Percentiles rank a stretch among this genome's conserved stretches.
Conservation (phyloP, 2,797 vertebrate species). For the Ataeniobius toweri region DNA sequence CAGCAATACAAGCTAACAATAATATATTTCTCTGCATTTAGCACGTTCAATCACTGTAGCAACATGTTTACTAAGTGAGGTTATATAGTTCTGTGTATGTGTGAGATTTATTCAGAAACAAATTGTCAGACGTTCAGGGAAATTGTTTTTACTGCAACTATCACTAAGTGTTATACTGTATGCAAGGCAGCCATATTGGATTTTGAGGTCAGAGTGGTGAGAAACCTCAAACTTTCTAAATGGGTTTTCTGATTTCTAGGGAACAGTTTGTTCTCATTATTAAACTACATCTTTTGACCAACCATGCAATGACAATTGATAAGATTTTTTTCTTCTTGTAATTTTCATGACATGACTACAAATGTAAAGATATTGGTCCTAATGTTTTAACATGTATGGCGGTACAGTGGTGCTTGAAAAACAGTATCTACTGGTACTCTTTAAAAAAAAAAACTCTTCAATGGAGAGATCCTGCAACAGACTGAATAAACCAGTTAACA, state of each 20-base stretch:
- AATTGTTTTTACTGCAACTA: not conserved
- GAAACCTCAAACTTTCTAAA: not conserved
- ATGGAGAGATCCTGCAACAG: constrained; percentile 5
- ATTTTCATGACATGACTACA: not conserved
- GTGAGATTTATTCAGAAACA: not conserved
- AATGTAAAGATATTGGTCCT: not conserved
- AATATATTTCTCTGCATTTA: not conserved
- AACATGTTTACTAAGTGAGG: not conserved
- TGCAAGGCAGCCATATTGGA: not conserved
- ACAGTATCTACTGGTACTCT: not conserved
- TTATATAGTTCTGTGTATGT: not conserved
- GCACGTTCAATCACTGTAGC: not conserved
- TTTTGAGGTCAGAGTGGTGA: not conserved
- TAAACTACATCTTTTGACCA: not conserved
- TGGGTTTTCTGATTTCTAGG: not conserved
- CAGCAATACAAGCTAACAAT: not conserved
- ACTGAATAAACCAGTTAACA: constrained; percentile 18
- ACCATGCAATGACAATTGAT: not conserved
- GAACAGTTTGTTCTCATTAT: not conserved
- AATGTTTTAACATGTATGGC: not conserved
- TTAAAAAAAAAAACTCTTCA: not conserved
- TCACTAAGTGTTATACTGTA: too few species aligned
- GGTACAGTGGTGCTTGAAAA: not conserved
- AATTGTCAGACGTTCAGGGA: not conserved
- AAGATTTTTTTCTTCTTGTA: not conserved